Percentiles rank a stretch among this genome's conserved stretches.
These are phyloP conservation scores for Rhabditoides inermis DNA, from an alignment of 2,888 invertebrate genomes.

Conservation along the genomic window DNA sequence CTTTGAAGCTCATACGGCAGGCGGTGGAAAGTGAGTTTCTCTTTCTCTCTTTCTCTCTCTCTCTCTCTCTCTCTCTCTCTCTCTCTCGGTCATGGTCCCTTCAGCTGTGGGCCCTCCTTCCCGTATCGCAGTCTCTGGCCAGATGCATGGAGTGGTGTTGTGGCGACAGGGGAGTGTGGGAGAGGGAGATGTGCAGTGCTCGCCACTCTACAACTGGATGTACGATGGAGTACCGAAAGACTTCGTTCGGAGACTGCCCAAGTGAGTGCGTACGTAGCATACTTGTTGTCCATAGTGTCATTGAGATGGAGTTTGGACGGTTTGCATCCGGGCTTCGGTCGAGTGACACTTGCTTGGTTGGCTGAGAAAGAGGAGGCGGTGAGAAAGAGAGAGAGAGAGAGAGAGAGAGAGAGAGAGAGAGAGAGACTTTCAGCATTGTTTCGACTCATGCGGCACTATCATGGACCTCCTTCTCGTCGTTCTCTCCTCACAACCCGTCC, in stretches of 20 bases:
- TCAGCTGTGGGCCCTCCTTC: background rate
- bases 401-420: conserved; percentile 8
- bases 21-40: background rate
- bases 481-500: too few species aligned
- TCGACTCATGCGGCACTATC: too few species aligned
- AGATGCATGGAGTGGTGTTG: background rate
- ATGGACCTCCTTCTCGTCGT: too few species aligned
- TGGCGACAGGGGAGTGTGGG: background rate
- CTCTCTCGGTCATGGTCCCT: background rate
- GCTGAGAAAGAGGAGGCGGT: background rate
- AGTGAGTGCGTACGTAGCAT: background rate
- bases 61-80: background rate
- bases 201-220: background rate
- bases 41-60: background rate
- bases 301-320: conserved; percentile 12
- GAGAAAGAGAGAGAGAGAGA: background rate
- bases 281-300: conserved; percentile 14
- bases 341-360: background rate
- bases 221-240: background rate
- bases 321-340: background rate
- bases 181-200: background rate
- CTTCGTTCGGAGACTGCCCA: background rate
- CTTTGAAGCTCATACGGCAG: background rate
- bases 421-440: too few species aligned
- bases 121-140: background rate